Evolutionary conservation across 2,888 invertebrate species (phyloP), one percentile per base, ranked within the genome.

Genomic region (Eurytoma californica): DNA sequence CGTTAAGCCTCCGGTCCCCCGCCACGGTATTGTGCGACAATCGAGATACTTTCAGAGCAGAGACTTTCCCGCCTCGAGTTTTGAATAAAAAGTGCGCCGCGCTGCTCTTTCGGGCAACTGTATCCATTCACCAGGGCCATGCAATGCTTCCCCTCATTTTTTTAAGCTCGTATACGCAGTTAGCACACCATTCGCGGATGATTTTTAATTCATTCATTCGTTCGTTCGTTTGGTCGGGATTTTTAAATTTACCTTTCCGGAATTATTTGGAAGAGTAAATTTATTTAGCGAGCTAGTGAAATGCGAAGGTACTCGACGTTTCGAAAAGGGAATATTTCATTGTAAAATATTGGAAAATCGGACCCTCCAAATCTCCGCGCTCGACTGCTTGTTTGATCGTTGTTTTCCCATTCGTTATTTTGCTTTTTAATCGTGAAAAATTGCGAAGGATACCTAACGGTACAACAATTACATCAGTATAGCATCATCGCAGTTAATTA

Each of bases 21-120:
- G 39, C 53, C 24, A 9, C 58, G 53, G 65, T 61, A 77, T 77
- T 77, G 72, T 72, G 24, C 77, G 66, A 53, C 72, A 67, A 77
- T 72, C 70, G 72, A 60, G 58, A 39, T 39, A 9, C 39, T 39
- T 39, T 39, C 9, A 39, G 39, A 7, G 39, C 39, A 9, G 39
- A 39, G 39, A 39, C 39, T 39, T 39, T 7, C 9, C 1, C 39
- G 39, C 39, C 1, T 39, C 9, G 39, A 39, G 39, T 39, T 39
- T 39, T 39, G 39, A 39, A 39, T 39, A 39, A 39, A 39, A 39
- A 39, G 39, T 39, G 9, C 9, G 9, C 39, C 1, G 39, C 39
- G 39, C 24, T 24, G 24, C 24, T 24, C 1, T 2, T 2, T 2
- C 2, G 24, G 24, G 2, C 24, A 2, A 24, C 24, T 24, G 24